Evolutionary conservation across 2,888 invertebrate species (phyloP).

Genomic region (Drosophila borealis): DNA sequence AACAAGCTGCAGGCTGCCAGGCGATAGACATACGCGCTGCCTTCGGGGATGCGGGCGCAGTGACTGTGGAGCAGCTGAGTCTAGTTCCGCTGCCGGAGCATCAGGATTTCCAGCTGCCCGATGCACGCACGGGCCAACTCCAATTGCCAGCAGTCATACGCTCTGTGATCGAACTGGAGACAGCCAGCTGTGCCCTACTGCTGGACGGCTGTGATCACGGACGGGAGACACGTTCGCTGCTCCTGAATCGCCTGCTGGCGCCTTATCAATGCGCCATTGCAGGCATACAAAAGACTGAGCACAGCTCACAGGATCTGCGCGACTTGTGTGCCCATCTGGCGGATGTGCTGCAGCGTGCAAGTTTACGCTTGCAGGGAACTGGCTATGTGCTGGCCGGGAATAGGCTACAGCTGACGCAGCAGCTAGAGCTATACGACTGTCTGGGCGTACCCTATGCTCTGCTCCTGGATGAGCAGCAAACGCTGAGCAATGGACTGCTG

Average conservation of each 20-base stretch:
- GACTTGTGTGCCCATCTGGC: slow-evolving; percentile 87
- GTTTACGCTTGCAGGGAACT: slow-evolving; percentile 81
- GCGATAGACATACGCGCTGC: slow-evolving; percentile 88
- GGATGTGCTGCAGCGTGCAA: slow-evolving; percentile 85
- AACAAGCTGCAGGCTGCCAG: slow-evolving; percentile 40
- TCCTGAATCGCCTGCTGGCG: slow-evolving; percentile 88
- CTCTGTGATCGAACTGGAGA: slow-evolving; percentile 78
- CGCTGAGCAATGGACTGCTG: slow-evolving; percentile 90
- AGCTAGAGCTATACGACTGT: slow-evolving; percentile 57
- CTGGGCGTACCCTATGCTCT: slow-evolving; percentile 91
- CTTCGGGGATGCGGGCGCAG: slow-evolving; percentile 88
- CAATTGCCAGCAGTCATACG: slow-evolving; percentile 75
- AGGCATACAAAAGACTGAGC: slow-evolving; percentile 84
- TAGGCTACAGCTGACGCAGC: slow-evolving; percentile 70
- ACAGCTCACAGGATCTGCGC: slow-evolving; percentile 84
- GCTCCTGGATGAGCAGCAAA: slow-evolving; percentile 88
- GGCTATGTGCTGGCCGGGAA: slow-evolving; percentile 18
- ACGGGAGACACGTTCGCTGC: slow-evolving; percentile 82
- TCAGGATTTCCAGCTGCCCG: slow-evolving; percentile 56
- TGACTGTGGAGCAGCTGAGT: slow-evolving; percentile 88
- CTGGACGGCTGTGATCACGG: slow-evolving; percentile 86
- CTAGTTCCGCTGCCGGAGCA: slow-evolving; percentile 72
- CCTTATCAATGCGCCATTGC: slow-evolving; percentile 91
- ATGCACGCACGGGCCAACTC: slow-evolving; percentile 49
- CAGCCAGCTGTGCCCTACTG: slow-evolving; percentile 80